Base-by-base conservation (phyloP, 1,140 invertebrate genomes). In the Choristoneura fumiferana region DNA sequence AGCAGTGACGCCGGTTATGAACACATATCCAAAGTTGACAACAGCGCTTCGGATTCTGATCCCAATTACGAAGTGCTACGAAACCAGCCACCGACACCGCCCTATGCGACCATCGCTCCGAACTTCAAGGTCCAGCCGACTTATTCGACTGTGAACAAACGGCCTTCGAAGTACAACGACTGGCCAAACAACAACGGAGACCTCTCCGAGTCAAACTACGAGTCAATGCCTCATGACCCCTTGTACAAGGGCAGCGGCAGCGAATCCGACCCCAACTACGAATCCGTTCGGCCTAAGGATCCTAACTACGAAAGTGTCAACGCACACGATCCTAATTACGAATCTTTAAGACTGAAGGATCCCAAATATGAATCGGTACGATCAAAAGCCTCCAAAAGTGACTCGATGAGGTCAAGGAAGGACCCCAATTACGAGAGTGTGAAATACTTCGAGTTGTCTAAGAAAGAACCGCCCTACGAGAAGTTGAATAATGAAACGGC, bases 231-330 rank as follows among this genome's bases (percentile, higher is more conserved):
- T 0, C 92, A 92, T 63, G 90, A 91, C 55, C 91, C 91, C 0
- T 79, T 92, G 1, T 93, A 92, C 64, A 91, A 49, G 18, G 43
- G 91, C 2, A 92, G 92, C 0, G 93, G 92, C 4, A 95, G 94
- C 65, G 94, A 95, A 73, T 92, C 91, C 0, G 93, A 94, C 75
- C 93, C 93, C 0, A 94, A 94, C 69, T 94, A 94, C 61, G 93
- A 94, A 69, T 93, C 93, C 0, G 93, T 94, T 0, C 91, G 91
- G 8, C 87, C 88, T 1, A 89, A 90, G 67, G 87, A 90, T 64
- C 76, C 86, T 0, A 89, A 89, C 61, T 90, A 89, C 18, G 87
- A 90, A 38, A 81, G 78, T 53, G 74, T 80, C 9, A 66, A 69
- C 52, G 35, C 75, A 8, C 77, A 76, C 22, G 84, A 87, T 53